Conservation (phyloP, 1,140 invertebrate species). For the Dendrolimus kikuchii region DNA sequence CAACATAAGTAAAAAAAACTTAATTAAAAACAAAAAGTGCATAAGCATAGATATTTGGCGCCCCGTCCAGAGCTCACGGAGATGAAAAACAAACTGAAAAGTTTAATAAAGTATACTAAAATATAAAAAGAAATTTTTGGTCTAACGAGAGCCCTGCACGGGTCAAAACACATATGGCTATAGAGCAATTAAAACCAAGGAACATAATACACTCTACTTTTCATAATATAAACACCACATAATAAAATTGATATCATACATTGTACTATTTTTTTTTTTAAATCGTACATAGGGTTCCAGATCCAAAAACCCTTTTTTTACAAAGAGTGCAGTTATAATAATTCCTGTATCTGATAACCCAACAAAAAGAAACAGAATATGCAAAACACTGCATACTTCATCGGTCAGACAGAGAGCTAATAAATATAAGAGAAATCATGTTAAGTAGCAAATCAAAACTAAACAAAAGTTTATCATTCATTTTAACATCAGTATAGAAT, state of each 20-base stretch:
- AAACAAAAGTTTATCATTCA: constrained; percentile 22
- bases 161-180: neutral
- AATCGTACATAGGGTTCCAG: neutral
- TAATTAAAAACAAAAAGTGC: constrained; percentile 32
- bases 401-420: constrained; percentile 31
- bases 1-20: constrained; percentile 41
- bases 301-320: too few relatives aligned
- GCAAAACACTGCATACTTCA: constrained; percentile 9
- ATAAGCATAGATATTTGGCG: constrained; percentile 20
- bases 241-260: constrained; percentile 14
- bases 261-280: constrained; percentile 19
- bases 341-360: too few relatives aligned
- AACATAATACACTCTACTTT: constrained; percentile 6
- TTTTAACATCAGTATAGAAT: constrained; percentile 42
- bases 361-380: neutral
- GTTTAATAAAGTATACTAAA: too few relatives aligned
- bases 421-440: constrained; percentile 20
- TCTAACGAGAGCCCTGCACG: neutral
- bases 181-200: neutral
- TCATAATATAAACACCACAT: constrained; percentile 12
- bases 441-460: constrained; percentile 31
- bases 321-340: too few relatives aligned
- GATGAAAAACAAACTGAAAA: neutral
- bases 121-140: too few relatives aligned
- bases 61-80: neutral